Conservation (phyloP, 2,888 invertebrate genomes). For the Drosophila antonietae region DNA sequence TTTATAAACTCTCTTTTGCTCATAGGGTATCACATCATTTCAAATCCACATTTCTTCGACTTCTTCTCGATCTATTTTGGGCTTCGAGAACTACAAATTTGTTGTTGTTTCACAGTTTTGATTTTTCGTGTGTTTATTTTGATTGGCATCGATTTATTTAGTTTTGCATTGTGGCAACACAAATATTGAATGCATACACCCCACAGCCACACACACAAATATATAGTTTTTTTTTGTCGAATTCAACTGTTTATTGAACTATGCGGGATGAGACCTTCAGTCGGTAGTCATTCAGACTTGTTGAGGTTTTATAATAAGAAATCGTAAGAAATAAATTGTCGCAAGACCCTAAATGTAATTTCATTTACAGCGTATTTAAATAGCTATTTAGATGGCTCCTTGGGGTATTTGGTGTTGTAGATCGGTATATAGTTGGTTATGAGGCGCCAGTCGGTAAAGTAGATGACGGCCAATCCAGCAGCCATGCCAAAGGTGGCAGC, state of each 20-base stretch:
- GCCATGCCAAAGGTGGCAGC: conserved; percentile 53
- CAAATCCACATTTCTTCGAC: background rate
- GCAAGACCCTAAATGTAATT: background rate
- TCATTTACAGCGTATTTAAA: conserved; percentile 3
- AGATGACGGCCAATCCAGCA: conserved; percentile 40
- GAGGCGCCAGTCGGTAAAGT: conserved; percentile 64
- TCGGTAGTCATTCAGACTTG: conserved; percentile 4
- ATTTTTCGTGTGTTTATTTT: conserved; percentile 33
- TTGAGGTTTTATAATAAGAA: background rate
- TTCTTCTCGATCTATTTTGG: conserved; percentile 31
- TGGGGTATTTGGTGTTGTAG: conserved; percentile 65
- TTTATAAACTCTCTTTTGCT: background rate
- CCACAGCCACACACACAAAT: background rate
- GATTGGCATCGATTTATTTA: conserved; percentile 60
- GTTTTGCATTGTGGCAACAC: conserved; percentile 40
- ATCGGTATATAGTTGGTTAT: conserved; percentile 59
- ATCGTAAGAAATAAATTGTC: conserved; percentile 10
- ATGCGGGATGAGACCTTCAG: conserved; percentile 32
- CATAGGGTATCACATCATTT: background rate
- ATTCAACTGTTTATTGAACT: conserved; percentile 36
- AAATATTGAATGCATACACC: conserved; percentile 35
- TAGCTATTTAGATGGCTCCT: conserved; percentile 24
- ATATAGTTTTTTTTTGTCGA: conserved; percentile 7
- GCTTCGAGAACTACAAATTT: background rate
- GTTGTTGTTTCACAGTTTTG: conserved; percentile 22